Base-by-base conservation (phyloP, 2,888 invertebrate genomes). In the Platycheirus albimanus region DNA sequence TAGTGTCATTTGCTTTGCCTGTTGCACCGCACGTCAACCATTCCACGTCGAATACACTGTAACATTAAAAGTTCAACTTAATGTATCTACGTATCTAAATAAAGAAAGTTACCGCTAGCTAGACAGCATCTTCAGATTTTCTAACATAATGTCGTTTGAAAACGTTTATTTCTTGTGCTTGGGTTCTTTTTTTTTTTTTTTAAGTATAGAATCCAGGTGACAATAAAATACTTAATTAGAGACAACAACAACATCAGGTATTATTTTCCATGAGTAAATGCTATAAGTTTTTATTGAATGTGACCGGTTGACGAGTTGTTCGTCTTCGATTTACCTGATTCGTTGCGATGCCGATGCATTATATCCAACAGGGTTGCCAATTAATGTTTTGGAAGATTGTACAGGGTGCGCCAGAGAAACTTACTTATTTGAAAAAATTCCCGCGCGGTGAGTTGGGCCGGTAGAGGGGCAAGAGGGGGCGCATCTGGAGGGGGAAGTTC, bases 171-270 rank as follows among this genome's bases (percentile, higher is more conserved):
- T 41, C 15, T 7, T 7, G 3, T 17, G 2, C 13, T n/a, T n/a
- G n/a, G n/a, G n/a, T n/a, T n/a, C n/a, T n/a, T n/a, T n/a, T n/a
- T n/a, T n/a, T n/a, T n/a, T n/a, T n/a, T n/a, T n/a, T n/a, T n/a
- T n/a, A n/a, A n/a, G n/a, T n/a, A n/a, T n/a, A n/a, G 24, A 24
- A 24, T 15, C 13, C 30, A 28, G 43, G 61, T 61, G 43, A 43
- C 61, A 45, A 61, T 61, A 61, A 61, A 61, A 61, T 61, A 61
- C 61, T 61, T 61, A 61, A 61, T 43, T 61, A 45, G 11, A 61
- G 11, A 30, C n/a, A 58, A 38, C 13, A n/a, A n/a, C n/a, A n/a
- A 24, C 24, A 24, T 4, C 24, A 4, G 24, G 24, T 24, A 24
- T 24, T 24, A 24, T 24, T 33, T 47, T 1, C 19, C 43, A 43